Percentiles rank a stretch among this genome's conserved stretches.
phyloP scores from a whole-genome alignment of 2,888 invertebrate species.

The Protonemura montana region DNA sequence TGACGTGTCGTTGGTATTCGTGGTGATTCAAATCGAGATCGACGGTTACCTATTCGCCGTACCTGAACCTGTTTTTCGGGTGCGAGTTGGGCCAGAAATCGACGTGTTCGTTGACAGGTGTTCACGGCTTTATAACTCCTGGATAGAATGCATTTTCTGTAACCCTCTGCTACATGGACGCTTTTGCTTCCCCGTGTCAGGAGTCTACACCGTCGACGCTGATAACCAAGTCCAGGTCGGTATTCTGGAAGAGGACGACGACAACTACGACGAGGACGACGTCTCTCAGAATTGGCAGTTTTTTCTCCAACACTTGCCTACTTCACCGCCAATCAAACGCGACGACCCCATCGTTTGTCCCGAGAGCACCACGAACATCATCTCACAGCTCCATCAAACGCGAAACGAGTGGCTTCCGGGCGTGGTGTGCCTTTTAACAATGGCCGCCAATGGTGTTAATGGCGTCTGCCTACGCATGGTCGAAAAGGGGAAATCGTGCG shows the following conservation, averaged over 20 bases:
- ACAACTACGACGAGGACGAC: neutral
- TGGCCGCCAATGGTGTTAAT: neutral
- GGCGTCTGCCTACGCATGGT: neutral
- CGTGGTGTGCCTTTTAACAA: neutral
- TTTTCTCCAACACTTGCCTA: neutral
- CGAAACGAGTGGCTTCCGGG: neutral
- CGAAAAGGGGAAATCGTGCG: neutral
- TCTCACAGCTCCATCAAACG: too few relatives aligned
- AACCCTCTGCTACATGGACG: neutral
- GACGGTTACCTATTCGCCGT: neutral
- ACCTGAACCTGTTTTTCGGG: neutral
- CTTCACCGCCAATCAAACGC: too few relatives aligned
- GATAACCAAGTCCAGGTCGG: neutral
- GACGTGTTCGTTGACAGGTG: neutral
- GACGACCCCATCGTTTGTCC: too few relatives aligned
- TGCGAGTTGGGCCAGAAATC: neutral
- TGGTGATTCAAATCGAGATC: neutral
- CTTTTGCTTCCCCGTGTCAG: neutral
- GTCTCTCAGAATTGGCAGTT: neutral
- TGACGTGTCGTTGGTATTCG: neutral
- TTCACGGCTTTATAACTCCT: neutral
- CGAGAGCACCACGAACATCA: too few relatives aligned
- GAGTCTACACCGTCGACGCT: neutral
- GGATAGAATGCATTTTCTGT: neutral
- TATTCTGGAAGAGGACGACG: neutral